Base-by-base conservation (phyloP, 2,113 vertebrate species). In the Pachypanchax playfairii region DNA sequence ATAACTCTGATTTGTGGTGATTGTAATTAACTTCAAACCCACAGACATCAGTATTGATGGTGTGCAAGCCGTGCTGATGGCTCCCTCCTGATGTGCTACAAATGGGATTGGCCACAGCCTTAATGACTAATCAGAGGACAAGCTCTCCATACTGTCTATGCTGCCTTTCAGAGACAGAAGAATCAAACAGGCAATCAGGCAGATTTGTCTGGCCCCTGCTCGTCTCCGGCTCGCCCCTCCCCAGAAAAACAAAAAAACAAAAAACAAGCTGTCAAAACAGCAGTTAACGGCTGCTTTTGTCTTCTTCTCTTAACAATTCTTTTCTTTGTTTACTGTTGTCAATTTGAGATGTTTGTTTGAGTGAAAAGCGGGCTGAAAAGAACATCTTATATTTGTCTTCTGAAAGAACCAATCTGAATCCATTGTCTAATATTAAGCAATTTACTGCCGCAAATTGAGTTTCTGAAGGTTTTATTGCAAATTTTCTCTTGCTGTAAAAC, bases 21-120 rank as follows among this genome's bases (percentile, higher is more conserved):
- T 53, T 81, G 60, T 65, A 65, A 81, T 77, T 77, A 74, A 81
- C 77, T 76, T 55, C 39, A 70, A 60, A 73, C 55, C 48, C 56
- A 20, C 39, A 56, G 26, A 58, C 42, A 46, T 73, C 62, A 39
- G 38, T 53, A 35, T 44, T 68, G 63, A 75, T 68, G 55, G 47
- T 33, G 56, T 59, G 48, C 43, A 13, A 51, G 46, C 80, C 74
- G 65, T 20, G 43, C 44, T 70, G 66, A 71, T 15, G 33, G 48
- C 31, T 67, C 29, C 52, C 28, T 63, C 70, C 29, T 36, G 31
- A 44, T 59, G 70, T 59, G 56, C 26, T 52, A 26, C 58, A 71
- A 82, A 75, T 72, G 54, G 52, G 55, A 76, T 66, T 63, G 66
- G 64, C 71, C 51, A 56, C 22, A 26, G 64, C 65, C 59, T 54